Evolutionary conservation across 2,797 vertebrate species (phyloP).

Genomic region (Ctenopoma multispine): DNA sequence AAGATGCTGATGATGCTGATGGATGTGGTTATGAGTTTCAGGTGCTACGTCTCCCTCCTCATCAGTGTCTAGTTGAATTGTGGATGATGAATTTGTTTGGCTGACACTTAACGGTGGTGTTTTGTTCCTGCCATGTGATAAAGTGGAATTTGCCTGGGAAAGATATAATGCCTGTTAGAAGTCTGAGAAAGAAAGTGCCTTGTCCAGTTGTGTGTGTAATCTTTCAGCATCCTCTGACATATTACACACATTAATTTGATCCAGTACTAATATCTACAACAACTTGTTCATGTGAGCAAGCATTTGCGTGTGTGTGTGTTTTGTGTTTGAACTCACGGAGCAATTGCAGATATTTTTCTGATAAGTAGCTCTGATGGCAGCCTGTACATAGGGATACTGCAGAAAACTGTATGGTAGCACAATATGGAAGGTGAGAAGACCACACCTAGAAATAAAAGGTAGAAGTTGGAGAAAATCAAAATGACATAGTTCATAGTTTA

Average conservation of each 20-base stretch:
- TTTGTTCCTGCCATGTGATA: not conserved
- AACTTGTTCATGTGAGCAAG: not conserved
- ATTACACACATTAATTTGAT: not conserved
- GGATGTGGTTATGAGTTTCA: not conserved
- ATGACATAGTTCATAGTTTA: too few relatives aligned
- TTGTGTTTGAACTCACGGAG: slow-evolving; percentile 72
- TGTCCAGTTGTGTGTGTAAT: too few relatives aligned
- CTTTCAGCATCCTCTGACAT: not conserved
- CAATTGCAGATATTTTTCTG: slow-evolving; percentile 89
- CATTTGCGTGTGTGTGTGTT: not conserved
- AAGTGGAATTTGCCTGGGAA: slow-evolving; percentile 57
- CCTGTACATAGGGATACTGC: slow-evolving; percentile 86
- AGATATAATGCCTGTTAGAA: not conserved
- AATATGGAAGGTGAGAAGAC: slow-evolving; percentile 90
- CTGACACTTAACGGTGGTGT: not conserved
- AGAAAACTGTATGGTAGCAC: slow-evolving; percentile 90
- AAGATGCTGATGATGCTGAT: slow-evolving; percentile 4
- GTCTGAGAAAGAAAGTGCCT: too few relatives aligned
- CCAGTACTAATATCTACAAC: not conserved
- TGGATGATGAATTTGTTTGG: slow-evolving; percentile 24
- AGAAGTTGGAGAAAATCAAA: not conserved
- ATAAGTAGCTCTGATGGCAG: slow-evolving; percentile 87
- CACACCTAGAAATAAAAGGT: slow-evolving; percentile 80
- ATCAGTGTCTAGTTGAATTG: not conserved
- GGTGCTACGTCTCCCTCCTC: not conserved